Evolutionary conservation across 1,140 invertebrate genomes (phyloP).

Genomic region (Cydia strobilella): DNA sequence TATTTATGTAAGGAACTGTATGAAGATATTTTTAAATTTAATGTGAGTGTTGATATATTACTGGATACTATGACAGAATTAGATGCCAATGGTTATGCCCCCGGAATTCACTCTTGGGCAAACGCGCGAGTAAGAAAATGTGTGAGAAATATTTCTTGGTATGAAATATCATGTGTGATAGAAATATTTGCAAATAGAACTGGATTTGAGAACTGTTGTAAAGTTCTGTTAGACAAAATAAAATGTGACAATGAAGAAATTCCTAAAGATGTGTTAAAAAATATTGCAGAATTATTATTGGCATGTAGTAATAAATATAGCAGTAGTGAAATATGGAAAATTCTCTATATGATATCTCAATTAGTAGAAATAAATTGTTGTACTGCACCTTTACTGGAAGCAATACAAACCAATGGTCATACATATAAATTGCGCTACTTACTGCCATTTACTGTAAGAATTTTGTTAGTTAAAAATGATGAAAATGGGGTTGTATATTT

Average conservation of each 20-base stretch:
- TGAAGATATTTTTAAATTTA: slow-evolving; percentile 44
- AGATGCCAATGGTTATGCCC: slow-evolving; percentile 42
- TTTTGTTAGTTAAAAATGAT: slow-evolving; percentile 38
- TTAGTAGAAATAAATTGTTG: slow-evolving; percentile 28
- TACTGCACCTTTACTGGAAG: neutral
- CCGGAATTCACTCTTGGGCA: slow-evolving; percentile 56
- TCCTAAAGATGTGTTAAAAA: slow-evolving; percentile 40
- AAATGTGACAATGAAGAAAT: slow-evolving; percentile 35
- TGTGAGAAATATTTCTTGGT: slow-evolving; percentile 49
- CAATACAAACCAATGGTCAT: slow-evolving; percentile 33
- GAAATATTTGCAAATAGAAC: slow-evolving; percentile 45
- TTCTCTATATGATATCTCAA: slow-evolving; percentile 59
- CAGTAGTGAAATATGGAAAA: slow-evolving; percentile 54
- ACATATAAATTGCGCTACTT: slow-evolving; percentile 63
- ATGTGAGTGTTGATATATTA: slow-evolving; percentile 39
- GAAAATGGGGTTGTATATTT: slow-evolving; percentile 46
- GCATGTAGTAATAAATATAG: slow-evolving; percentile 41
- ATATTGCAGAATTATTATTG: slow-evolving; percentile 49
- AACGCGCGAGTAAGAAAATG: slow-evolving; percentile 48
- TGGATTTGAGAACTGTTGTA: slow-evolving; percentile 56
- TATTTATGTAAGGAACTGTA: slow-evolving; percentile 54
- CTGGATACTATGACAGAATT: slow-evolving; percentile 45
- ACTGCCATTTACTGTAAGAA: slow-evolving; percentile 59
- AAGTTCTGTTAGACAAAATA: slow-evolving; percentile 51
- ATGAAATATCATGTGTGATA: slow-evolving; percentile 47